Conservation (phyloP, 2,113 vertebrate species). For the Notothenia rossii region DNA sequence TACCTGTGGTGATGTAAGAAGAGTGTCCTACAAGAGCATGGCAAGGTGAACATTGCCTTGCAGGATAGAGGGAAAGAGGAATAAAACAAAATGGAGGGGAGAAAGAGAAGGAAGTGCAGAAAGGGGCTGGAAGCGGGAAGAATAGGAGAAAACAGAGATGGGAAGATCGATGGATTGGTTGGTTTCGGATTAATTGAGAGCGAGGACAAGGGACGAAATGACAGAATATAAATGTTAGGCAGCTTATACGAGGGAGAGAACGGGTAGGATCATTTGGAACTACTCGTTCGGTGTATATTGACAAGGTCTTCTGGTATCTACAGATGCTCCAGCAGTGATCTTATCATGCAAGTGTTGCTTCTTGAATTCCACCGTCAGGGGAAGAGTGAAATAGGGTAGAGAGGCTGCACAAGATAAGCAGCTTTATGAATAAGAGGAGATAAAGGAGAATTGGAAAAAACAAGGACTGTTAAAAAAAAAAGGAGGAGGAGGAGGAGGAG, state of each 20-base stretch:
- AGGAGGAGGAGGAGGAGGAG: not conserved
- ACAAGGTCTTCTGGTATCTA: not conserved
- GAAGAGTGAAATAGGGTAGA: conserved; percentile 3
- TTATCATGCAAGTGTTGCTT: conserved; percentile 18
- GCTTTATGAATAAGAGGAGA: conserved; percentile 32
- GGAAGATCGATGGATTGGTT: not conserved
- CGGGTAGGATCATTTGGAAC: conserved; percentile 12
- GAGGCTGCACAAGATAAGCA: conserved; percentile 40
- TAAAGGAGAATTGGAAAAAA: conserved; percentile 6
- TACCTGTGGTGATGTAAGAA: conserved; percentile 25
- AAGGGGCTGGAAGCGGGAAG: not conserved
- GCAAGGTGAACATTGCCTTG: conserved; percentile 31
- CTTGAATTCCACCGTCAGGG: conserved; percentile 8
- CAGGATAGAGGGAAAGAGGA: not conserved
- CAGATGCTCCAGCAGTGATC: not conserved
- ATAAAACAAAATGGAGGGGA: not conserved
- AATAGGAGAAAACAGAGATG: not conserved
- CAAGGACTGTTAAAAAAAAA: conserved; percentile 11
- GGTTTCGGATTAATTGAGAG: not conserved
- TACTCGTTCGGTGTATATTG: conserved; percentile 4
- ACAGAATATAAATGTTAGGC: not conserved
- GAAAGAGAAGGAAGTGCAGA: not conserved
- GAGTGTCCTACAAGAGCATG: conserved; percentile 23
- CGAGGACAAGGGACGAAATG: not conserved
- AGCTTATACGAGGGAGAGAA: not conserved